Evolutionary conservation across 2,797 vertebrate genomes (phyloP), one percentile per base, ranked within the genome.

Genomic region (Anisognathus igniventris): DNA sequence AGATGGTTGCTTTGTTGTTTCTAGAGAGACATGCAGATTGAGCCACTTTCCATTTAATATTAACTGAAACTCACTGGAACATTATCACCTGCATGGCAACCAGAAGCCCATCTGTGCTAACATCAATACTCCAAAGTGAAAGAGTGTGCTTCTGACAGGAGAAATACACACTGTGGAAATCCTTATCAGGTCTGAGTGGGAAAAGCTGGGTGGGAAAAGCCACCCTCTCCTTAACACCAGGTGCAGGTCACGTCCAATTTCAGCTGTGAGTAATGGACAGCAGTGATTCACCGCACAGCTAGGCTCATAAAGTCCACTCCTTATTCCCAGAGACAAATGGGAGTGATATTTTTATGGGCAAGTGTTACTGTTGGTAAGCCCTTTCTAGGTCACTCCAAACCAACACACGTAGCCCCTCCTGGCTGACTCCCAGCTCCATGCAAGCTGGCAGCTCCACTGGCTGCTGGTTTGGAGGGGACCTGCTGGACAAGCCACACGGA

Each of bases 371-470:
- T 19, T 81, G 40, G 27, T 82, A n/a, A 67, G 58, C 22, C 57
- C 57, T 89, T 93, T 92, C 66, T 74, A 84, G 86, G 86, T 88
- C 86, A 93, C 64, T 44, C 79, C 89, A 82, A 91, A 76, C 8
- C 66, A 88, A 48, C 33, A 64, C 19, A 6, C 4, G 5, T 42
- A 72, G 86, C 64, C 60, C 44, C 83, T 70, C 21, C 64, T 73
- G 78, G 78, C 21, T 39, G 24, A 6, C 33, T 86, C 74, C 73
- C 83, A 90, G 54, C 44, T 47, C 33, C 19, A 0, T 2, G 25
- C 33, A 48, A 60, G 20, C 48, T 37, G 65, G 64, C 54, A 80
- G 87, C 53, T 65, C 50, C 70, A 30, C 35, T 6, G 14, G n/a
- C 39, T 0, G 1, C 28, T 22, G 74, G 18, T 62, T 65, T 1